Evolutionary conservation across 1,140 invertebrate species (phyloP).

Genomic region (Drosophila varians): DNA sequence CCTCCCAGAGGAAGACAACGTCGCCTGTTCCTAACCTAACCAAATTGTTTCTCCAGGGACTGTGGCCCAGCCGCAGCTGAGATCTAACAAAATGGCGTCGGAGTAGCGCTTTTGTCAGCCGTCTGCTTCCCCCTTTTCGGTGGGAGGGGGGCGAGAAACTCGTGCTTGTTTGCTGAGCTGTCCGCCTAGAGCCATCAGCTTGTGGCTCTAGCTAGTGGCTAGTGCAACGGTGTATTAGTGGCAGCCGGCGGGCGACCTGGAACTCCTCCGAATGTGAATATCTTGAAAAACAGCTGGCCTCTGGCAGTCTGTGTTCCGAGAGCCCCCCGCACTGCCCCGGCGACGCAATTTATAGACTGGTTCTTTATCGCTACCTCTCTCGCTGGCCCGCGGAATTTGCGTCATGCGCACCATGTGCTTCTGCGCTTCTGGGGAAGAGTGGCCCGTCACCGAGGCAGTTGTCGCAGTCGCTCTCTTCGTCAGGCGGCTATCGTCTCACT

Average conservation of each 20-base stretch:
- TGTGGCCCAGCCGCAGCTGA: neutral
- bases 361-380: conserved; percentile 36
- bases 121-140: conserved; percentile 20
- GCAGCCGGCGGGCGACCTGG: conserved; percentile 1
- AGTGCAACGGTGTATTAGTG: neutral
- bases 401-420: conserved; percentile 83
- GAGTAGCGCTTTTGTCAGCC: conserved; percentile 8
- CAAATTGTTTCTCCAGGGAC: conserved; percentile 29
- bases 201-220: neutral
- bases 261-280: conserved; percentile 4
- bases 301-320: neutral
- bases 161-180: conserved; percentile 66
- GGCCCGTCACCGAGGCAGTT: neutral
- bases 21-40: conserved; percentile 36
- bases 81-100: conserved; percentile 48
- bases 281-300: conserved; percentile 1
- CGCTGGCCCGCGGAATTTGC: conserved; percentile 25
- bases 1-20: conserved; percentile 16
- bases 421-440: conserved; percentile 5
- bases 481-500: conserved; percentile 1
- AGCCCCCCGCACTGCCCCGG: neutral
- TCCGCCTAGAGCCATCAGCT: neutral
- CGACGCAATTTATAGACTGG: conserved; percentile 47
- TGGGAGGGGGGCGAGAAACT: conserved; percentile 30
- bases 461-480: neutral